Percentiles rank a stretch among this genome's conserved stretches.
These are phyloP conservation scores for Drosophila suboccidentalis DNA, from an alignment of 2,888 invertebrate species.

Conservation along the genomic window DNA sequence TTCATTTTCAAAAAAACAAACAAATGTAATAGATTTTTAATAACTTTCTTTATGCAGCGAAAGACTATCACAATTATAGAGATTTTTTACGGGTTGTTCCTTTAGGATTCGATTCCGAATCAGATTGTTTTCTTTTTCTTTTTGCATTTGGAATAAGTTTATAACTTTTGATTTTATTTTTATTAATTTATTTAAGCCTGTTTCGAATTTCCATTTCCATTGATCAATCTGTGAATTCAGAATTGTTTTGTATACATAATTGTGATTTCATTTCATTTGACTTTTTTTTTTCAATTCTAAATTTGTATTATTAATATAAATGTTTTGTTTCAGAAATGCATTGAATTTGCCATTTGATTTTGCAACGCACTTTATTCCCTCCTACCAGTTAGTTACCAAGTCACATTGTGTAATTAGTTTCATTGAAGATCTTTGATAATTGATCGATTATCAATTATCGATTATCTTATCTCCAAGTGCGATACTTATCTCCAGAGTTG, in stretches of 20 bases:
- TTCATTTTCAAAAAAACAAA: not conserved
- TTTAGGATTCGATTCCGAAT: conserved; percentile 37
- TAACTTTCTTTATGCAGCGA: conserved; percentile 51
- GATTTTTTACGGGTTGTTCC: conserved; percentile 53
- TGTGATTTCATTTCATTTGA: not conserved
- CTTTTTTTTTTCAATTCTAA: not conserved
- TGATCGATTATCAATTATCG: conserved; percentile 11
- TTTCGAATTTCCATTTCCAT: not conserved
- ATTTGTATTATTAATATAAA: conserved; percentile 12
- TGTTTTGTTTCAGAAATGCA: conserved; percentile 63
- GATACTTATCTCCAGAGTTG: conserved; percentile 33
- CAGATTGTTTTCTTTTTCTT: conserved; percentile 52
- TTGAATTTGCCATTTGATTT: conserved; percentile 72
- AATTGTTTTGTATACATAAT: not conserved
- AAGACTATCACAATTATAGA: conserved; percentile 74
- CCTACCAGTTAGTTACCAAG: not conserved
- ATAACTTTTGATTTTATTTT: conserved; percentile 23
- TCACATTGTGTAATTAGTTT: conserved; percentile 15
- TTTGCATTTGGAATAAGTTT: conserved; percentile 32
- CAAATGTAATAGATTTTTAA: conserved; percentile 21
- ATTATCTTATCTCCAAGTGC: conserved; percentile 42
- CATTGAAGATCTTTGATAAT: conserved; percentile 29
- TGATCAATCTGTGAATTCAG: not conserved
- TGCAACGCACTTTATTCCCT: conserved; percentile 48
- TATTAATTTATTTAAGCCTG: not conserved